Base-by-base conservation (phyloP, 2,797 vertebrate species). In the Gambelia wislizenii region DNA sequence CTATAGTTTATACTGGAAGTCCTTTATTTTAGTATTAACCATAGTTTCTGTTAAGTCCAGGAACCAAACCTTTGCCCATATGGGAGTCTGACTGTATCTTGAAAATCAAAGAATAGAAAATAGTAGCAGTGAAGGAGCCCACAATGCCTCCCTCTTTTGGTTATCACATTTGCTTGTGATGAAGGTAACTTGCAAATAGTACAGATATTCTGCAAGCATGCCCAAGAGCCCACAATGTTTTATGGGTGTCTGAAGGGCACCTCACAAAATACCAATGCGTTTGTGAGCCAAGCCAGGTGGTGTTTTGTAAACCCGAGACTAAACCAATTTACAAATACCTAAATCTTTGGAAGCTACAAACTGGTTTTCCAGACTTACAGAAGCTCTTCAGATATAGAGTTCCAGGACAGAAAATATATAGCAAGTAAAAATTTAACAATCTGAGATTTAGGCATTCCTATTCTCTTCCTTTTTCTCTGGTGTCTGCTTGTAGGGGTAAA, bases 261-360 rank as follows among this genome's bases (percentile, higher is more conserved):
- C 25, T 54, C n/a, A 56, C 36, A 54, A 25, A 36, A 56, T 59
- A 52, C 54, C 69, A 72, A 84, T 12, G 59, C 20, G n/a, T 25
- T 72, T 72, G 69, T 84, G 47, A 84, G 36, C 36, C 20, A 47
- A 85, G 36, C 52, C 20, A 59, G 61, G 39, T 44, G 16, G 20
- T 33, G 74, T 56, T 47, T 42, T 47, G 27, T 42, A 47, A 52
- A 52, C 44, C 12, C 36, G 42, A 87, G 16, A 87, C 64, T 87
- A 87, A 87, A 87, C 72, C 27, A 87, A 47, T 33, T 87, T 54
- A 81, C 49, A 56, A 87, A 77, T 33, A 69, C 47, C 59, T 59
- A 86, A 78, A 78, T 1, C 49, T 78, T 79, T 8, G 25, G 59
- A 86, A 44, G 78, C 1, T 27, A 8, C 14, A n/a, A 47, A 25